Evolutionary conservation across 2,113 vertebrate species (phyloP).

Genomic region (Chloropsis cyanopogon): DNA sequence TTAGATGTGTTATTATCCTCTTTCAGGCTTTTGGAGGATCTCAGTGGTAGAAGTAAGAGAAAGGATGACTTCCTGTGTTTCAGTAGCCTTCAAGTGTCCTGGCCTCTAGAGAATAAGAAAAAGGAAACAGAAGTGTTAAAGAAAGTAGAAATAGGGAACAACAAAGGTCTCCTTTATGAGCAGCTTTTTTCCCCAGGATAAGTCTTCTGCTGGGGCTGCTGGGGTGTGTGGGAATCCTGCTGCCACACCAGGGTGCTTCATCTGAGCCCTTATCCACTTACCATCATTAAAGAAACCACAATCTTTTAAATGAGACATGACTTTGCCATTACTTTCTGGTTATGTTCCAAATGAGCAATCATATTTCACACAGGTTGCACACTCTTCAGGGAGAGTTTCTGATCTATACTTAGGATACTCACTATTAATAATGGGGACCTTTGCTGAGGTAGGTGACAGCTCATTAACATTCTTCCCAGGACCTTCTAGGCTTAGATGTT

Average conservation of each 20-base stretch:
- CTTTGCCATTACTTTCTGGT: slow-evolving; percentile 36
- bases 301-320: background rate
- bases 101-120: background rate
- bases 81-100: background rate
- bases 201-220: background rate
- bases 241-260: background rate
- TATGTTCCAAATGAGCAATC: slow-evolving; percentile 34
- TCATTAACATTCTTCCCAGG: slow-evolving; percentile 55
- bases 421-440: slow-evolving; percentile 30
- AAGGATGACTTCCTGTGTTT: background rate
- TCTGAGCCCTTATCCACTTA: background rate
- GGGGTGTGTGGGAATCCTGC: background rate
- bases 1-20: background rate
- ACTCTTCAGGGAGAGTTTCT: slow-evolving; percentile 40
- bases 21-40: background rate
- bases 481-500: slow-evolving; percentile 32
- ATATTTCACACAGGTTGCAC: slow-evolving; percentile 18
- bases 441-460: slow-evolving; percentile 18
- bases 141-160: background rate
- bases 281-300: background rate
- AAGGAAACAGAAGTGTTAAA: background rate
- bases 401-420: slow-evolving; percentile 23
- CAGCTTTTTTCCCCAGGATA: background rate
- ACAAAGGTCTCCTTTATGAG: background rate
- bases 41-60: background rate